Evolutionary conservation across 2,113 vertebrate species (phyloP).

Genomic region (Balaenoptera acutorostrata): DNA sequence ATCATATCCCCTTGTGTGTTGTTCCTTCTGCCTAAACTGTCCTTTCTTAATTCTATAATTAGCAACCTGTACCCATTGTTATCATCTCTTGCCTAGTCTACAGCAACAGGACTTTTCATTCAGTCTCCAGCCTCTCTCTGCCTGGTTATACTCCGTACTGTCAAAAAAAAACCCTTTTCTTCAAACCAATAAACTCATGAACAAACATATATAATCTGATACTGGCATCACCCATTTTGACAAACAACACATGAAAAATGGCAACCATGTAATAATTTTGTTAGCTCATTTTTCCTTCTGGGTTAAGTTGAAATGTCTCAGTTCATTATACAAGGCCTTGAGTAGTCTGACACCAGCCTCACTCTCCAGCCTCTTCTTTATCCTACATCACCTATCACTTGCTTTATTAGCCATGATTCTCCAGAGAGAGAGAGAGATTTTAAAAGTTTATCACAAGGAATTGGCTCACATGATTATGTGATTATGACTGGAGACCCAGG

Average conservation of each 20-base stretch:
- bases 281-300: not conserved
- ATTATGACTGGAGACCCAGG: not conserved
- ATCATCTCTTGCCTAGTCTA: not conserved
- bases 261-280: not conserved
- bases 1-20: not conserved
- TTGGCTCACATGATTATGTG: not conserved
- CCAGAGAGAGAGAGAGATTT: not conserved
- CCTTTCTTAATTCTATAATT: not conserved
- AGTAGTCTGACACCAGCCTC: not conserved
- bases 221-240: not conserved
- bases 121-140: not conserved
- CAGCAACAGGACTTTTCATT: not conserved
- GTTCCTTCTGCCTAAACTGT: not conserved
- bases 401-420: not conserved
- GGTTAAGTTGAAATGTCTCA: not conserved
- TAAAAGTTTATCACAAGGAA: not conserved
- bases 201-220: not conserved
- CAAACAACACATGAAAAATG: not conserved
- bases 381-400: not conserved
- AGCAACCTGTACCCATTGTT: not conserved
- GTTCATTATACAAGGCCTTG: not conserved
- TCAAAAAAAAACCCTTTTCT: not conserved
- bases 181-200: not conserved
- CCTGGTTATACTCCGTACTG: not conserved
- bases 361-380: not conserved